Conservation (phyloP, 1,140 invertebrate species). For the Dendrolimus punctatus region DNA sequence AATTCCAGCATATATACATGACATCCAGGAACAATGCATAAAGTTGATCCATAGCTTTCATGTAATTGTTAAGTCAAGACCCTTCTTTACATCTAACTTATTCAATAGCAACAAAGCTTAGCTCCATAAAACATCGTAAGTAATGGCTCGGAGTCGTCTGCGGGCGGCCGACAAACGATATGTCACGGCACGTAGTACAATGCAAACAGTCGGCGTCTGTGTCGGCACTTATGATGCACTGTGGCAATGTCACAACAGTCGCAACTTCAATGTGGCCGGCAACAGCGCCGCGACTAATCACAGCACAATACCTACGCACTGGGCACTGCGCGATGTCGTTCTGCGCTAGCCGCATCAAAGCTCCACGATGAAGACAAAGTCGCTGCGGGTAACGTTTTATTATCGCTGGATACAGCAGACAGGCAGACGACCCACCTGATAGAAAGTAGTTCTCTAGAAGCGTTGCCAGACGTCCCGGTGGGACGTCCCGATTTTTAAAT, state of each 20-base stretch:
- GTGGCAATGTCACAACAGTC: constrained; percentile 47
- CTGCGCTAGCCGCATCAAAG: constrained; percentile 22
- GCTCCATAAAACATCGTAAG: constrained; percentile 41
- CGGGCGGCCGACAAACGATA: constrained; percentile 48
- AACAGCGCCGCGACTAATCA: constrained; percentile 55
- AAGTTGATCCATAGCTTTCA: constrained; percentile 29
- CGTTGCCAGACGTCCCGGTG: no score
- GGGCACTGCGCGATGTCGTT: constrained; percentile 17
- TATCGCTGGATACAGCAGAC: no score
- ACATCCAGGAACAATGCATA: constrained; percentile 19
- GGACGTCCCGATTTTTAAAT: no score
- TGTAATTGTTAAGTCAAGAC: constrained; percentile 33
- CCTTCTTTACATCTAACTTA: constrained; percentile 32
- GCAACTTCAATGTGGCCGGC: constrained; percentile 21
- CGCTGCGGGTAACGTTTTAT: background rate
- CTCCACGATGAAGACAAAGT: constrained; percentile 33
- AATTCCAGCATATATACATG: constrained; percentile 16
- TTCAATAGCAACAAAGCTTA: constrained; percentile 37
- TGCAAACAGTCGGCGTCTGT: constrained; percentile 61
- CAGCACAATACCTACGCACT: constrained; percentile 31
- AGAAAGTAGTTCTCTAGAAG: no score
- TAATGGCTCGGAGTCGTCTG: constrained; percentile 24
- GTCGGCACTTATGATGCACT: constrained; percentile 46
- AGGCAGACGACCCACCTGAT: no score
- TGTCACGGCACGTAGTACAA: constrained; percentile 64